phyloP scores from a whole-genome alignment of 2,113 vertebrate genomes.

The Leucoraja erinaceus region DNA sequence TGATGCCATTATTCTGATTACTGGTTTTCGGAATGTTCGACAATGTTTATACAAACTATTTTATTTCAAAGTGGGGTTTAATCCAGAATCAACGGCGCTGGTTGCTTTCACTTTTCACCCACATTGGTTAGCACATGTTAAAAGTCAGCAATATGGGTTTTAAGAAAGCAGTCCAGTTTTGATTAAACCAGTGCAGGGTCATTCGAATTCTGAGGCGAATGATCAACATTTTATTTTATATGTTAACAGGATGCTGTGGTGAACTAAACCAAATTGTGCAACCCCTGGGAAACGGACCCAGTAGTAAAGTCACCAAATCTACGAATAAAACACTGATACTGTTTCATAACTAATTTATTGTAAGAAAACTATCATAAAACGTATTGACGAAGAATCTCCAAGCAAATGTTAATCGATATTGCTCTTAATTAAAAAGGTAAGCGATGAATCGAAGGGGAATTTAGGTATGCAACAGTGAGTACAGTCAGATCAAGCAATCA shows the following conservation, averaged over 20 bases:
- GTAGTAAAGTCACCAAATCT: no score
- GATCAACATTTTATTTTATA: not conserved
- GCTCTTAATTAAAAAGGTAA: not conserved
- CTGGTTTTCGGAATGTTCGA: not conserved
- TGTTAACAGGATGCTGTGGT: not conserved
- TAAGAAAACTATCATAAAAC: no score
- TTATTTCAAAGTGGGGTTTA: not conserved
- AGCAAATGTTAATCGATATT: not conserved
- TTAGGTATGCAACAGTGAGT: not conserved
- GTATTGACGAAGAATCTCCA: not conserved
- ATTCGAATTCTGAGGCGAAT: not conserved
- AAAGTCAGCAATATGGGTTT: not conserved
- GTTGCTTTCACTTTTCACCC: not conserved
- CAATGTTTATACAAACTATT: not conserved
- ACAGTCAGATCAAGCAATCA: not conserved
- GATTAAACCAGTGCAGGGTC: not conserved
- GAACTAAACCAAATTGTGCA: not conserved
- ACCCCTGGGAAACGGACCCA: not conserved
- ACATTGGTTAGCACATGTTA: not conserved
- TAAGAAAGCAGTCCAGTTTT: not conserved
- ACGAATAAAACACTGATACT: no score
- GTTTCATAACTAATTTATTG: not conserved
- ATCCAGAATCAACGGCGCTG: not conserved
- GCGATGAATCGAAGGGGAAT: not conserved
- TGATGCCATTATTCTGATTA: conserved; percentile 16